These are phyloP conservation scores for Oncorhynchus mykiss DNA, from an alignment of 2,113 vertebrate species.

Conservation along the genomic window DNA sequence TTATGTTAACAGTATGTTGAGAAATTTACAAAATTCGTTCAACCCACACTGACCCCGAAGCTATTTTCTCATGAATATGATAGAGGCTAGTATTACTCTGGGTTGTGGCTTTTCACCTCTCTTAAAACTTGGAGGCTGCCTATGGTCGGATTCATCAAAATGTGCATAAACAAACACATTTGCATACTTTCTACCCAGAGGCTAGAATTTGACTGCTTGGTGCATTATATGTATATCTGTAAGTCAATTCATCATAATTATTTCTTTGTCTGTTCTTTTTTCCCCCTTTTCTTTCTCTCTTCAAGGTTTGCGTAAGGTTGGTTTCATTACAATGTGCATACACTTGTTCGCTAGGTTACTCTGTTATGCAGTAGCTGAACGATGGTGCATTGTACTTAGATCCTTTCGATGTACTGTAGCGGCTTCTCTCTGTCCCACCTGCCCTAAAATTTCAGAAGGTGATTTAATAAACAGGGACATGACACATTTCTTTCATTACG, in stretches of 20 bases:
- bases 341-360: not conserved
- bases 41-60: not conserved
- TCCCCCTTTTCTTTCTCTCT: not conserved
- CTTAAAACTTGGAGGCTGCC: not conserved
- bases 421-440: not conserved
- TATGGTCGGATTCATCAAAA: not conserved
- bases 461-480: not conserved
- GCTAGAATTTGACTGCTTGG: not conserved
- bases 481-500: not conserved
- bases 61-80: not conserved
- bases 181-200: not conserved
- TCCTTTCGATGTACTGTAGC: not conserved
- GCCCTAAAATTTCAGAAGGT: not conserved
- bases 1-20: too few relatives aligned
- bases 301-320: not conserved
- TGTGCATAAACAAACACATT: slow-evolving; percentile 1
- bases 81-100: not conserved
- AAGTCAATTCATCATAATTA: not conserved
- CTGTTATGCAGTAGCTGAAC: not conserved
- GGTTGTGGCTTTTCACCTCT: not conserved
- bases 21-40: not conserved
- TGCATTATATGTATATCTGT: not conserved
- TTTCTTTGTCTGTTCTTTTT: not conserved
- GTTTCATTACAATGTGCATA: slow-evolving; percentile 3
- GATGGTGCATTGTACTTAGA: not conserved